Evolutionary conservation across 2,113 vertebrate genomes (phyloP).

Genomic region (Sisor rabdophorus): DNA sequence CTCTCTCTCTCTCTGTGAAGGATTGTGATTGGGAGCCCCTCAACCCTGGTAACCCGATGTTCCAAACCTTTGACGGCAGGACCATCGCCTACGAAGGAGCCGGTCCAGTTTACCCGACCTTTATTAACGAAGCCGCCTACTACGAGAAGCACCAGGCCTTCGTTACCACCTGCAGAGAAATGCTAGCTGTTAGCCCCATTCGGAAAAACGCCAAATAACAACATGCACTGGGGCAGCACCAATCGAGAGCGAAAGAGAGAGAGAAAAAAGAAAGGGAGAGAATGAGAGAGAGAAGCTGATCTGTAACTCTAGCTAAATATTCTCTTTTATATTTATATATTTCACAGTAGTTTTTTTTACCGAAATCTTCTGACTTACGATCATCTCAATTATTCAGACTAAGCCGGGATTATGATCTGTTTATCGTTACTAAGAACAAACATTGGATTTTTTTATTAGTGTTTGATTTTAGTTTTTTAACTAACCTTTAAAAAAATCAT

Average conservation of each 20-base stretch:
- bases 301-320: background rate
- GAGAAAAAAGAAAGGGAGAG: background rate
- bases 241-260: too few species aligned
- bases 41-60: conserved; percentile 85
- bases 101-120: conserved; percentile 80
- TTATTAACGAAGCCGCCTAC: conserved; percentile 96
- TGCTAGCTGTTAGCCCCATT: conserved; percentile 71
- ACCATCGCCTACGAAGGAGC: conserved; percentile 76
- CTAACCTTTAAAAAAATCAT: background rate
- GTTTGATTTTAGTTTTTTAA: background rate
- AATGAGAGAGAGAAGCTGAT: background rate
- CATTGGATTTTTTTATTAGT: background rate
- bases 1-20: conserved; percentile 57
- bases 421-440: background rate
- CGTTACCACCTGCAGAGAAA: conserved; percentile 77
- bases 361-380: background rate
- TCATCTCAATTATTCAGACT: background rate
- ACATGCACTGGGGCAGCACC: too few species aligned
- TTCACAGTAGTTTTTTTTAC: background rate
- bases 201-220: conserved; percentile 52
- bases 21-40: conserved; percentile 94
- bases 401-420: background rate
- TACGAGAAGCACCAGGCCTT: conserved; percentile 97
- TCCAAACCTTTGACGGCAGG: conserved; percentile 85
- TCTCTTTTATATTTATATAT: background rate